Evolutionary conservation across 1,140 invertebrate species (phyloP).

Genomic region (Homalodisca vitripennis): DNA sequence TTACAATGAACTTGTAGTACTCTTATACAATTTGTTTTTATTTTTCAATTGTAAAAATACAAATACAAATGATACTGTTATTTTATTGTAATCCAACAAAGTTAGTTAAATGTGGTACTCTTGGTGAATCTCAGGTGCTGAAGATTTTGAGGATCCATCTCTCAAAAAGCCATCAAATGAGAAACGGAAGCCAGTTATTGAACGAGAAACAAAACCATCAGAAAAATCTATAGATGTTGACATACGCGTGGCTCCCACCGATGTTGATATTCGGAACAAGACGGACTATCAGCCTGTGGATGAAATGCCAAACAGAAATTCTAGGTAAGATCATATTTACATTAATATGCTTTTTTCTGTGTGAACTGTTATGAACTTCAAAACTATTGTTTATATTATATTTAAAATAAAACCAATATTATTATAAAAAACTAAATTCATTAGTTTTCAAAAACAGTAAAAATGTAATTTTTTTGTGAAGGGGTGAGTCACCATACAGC

Average conservation of each 20-base stretch:
- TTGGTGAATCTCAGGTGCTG: not conserved
- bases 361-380: no score
- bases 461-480: no score
- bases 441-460: no score
- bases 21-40: not conserved
- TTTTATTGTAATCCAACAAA: no score
- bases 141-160: not conserved
- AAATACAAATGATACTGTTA: not conserved
- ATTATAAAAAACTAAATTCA: no score
- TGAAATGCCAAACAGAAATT: no score
- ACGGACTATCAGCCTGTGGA: not conserved
- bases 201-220: not conserved
- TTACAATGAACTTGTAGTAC: not conserved
- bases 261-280: slow-evolving; percentile 5
- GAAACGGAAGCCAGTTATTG: not conserved
- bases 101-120: not conserved
- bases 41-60: not conserved
- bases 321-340: no score
- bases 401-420: no score
- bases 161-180: not conserved
- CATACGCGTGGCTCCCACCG: not conserved
- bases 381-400: no score
- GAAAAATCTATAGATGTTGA: not conserved
- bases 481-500: not conserved
- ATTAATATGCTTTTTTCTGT: no score